Percentiles rank a stretch among this genome's conserved stretches.
Evolutionary conservation across 2,797 vertebrate species (phyloP).

Genomic region (Pipistrellus pygmaeus): DNA sequence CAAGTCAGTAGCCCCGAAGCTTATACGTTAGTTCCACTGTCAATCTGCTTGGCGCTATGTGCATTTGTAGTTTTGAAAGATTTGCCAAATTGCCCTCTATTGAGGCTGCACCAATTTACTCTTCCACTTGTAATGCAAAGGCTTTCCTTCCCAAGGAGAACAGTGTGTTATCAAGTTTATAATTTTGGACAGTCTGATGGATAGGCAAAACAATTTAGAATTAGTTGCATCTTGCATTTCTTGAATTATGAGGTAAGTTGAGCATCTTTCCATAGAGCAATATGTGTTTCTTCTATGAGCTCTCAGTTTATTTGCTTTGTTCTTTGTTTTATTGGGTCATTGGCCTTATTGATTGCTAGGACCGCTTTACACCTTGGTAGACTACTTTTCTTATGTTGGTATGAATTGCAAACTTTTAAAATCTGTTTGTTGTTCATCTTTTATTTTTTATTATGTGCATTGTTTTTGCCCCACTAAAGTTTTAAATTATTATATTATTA

Average conservation of each 20-base stretch:
- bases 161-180: neutral
- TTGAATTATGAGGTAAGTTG: neutral
- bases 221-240: neutral
- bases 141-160: neutral
- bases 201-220: neutral
- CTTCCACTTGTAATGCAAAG: neutral
- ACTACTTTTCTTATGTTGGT: conserved; percentile 38
- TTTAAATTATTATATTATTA: conserved; percentile 31
- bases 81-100: neutral
- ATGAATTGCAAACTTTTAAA: neutral
- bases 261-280: neutral
- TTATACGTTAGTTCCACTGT: neutral
- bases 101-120: neutral
- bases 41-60: neutral
- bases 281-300: neutral
- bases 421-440: neutral
- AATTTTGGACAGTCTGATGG: neutral
- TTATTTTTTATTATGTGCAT: neutral
- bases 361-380: neutral
- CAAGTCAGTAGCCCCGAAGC: neutral
- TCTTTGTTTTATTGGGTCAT: neutral
- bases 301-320: conserved; percentile 12
- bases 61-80: neutral
- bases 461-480: neutral
- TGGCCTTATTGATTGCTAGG: conserved; percentile 1